These are phyloP conservation scores for Poecilus cupreus DNA, from an alignment of 2,888 invertebrate genomes.

Conservation along the genomic window DNA sequence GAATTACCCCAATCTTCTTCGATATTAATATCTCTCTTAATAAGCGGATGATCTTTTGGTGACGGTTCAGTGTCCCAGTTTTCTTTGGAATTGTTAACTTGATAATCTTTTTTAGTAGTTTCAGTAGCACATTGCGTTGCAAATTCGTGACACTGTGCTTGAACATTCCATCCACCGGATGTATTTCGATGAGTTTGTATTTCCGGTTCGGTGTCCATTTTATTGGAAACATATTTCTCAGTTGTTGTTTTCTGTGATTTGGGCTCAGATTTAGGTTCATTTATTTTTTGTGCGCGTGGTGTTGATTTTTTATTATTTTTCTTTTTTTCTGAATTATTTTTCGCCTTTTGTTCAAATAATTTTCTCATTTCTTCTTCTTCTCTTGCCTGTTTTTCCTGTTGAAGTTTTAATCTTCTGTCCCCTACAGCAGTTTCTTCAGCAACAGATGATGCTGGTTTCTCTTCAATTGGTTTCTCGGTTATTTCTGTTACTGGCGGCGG, in stretches of 20 bases:
- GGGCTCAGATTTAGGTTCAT: background rate
- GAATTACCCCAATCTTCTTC: background rate
- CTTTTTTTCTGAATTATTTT: background rate
- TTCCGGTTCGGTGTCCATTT: background rate
- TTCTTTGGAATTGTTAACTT: background rate
- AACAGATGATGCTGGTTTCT: background rate
- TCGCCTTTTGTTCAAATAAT: background rate
- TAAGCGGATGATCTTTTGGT: background rate
- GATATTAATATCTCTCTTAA: background rate
- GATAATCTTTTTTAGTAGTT: too few relatives aligned
- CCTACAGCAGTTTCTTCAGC: background rate
- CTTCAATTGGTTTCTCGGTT: background rate
- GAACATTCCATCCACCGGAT: background rate
- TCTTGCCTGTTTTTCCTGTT: conserved; percentile 11
- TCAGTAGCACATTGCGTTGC: background rate
- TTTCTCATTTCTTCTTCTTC: conserved; percentile 9
- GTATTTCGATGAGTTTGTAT: background rate
- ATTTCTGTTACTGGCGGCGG: background rate
- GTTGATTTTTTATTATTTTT: background rate
- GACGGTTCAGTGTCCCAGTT: background rate
- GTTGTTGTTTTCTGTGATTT: background rate
- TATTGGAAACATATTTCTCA: background rate
- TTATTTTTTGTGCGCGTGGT: background rate
- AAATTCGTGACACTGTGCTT: background rate
- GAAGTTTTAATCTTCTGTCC: conserved; percentile 14